Evolutionary conservation across 2,888 invertebrate genomes (phyloP), one percentile per base, ranked within the genome.

Genomic region (Dryadula phaetusa): DNA sequence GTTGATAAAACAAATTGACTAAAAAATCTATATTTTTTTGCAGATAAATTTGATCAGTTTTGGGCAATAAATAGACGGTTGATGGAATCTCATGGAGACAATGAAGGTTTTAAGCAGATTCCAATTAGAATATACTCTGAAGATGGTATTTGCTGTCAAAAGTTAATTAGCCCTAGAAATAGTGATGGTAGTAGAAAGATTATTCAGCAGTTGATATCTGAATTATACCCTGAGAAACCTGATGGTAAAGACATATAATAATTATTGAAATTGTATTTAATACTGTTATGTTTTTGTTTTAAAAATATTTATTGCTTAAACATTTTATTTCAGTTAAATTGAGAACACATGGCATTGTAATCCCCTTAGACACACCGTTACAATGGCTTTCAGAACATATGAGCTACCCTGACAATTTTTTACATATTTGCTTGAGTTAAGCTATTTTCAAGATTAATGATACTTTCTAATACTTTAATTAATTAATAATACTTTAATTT

Each of bases 341-440:
- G 54, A 94, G 96, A 77, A 97, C 97, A 28, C 99, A 99, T 87
- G 99, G 99, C 22, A 95, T 99, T 77, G 94, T 95, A 74, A 95
- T 98, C 64, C 97, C 99, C 2, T 80, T 94, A 71, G 97, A 98
- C 72, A 97, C 98, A 10, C 98, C 99, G 12, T 86, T 99, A 10
- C 97, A 98, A 80, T 99, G 99, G 99, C 95, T 99, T 88, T 98
- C 98, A 22, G 98, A 99, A 90, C 99, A 99, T 87, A 93, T 99
- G 80, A 98, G 99, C 85, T 99, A 99, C 90, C 99, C 99, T 0
- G 99, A 99, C 87, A 99, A 99, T 92, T 99, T 99, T 89, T 93
- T 99, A 72, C 99, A 99, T 93, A 94, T 99, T 76, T 95, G 95
- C 82, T 83, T 96, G 60, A 76, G 76, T 69, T 76, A 71, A 69